These are phyloP conservation scores for Micromesistius poutassou DNA, from an alignment of 2,797 vertebrate species.

Conservation along the genomic window DNA sequence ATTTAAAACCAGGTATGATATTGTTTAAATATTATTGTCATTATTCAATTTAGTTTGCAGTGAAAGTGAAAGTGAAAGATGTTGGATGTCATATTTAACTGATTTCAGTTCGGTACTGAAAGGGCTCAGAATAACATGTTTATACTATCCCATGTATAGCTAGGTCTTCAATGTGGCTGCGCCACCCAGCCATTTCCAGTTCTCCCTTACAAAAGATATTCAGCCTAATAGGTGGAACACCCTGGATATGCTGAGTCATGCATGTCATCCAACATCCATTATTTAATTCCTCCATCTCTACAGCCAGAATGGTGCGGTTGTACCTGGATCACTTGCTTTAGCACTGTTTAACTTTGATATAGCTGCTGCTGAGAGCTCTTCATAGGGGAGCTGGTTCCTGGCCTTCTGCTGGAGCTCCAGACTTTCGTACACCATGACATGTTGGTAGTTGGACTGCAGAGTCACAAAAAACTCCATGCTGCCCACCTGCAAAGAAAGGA, in stretches of 20 bases:
- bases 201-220: no score
- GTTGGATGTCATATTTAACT: no score
- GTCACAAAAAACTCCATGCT: conserved; percentile 78
- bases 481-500: conserved; percentile 65
- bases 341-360: conserved; percentile 76
- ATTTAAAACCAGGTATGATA: not conserved
- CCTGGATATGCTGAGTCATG: not conserved
- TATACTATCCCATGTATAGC: no score
- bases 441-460: conserved; percentile 83
- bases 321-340: conserved; percentile 81
- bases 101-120: no score
- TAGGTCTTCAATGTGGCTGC: no score
- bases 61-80: no score
- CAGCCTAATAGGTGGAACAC: not conserved
- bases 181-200: no score
- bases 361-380: conserved; percentile 73
- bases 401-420: conserved; percentile 83
- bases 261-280: not conserved
- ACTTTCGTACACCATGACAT: conserved; percentile 86
- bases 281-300: not conserved
- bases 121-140: no score
- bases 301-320: conserved; percentile 15
- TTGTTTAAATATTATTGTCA: not conserved
- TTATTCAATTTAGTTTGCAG: not conserved
- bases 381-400: conserved; percentile 75